Evolutionary conservation across 2,113 vertebrate genomes (phyloP), one percentile per base, ranked within the genome.

Genomic region (Dicentrarchus labrax): DNA sequence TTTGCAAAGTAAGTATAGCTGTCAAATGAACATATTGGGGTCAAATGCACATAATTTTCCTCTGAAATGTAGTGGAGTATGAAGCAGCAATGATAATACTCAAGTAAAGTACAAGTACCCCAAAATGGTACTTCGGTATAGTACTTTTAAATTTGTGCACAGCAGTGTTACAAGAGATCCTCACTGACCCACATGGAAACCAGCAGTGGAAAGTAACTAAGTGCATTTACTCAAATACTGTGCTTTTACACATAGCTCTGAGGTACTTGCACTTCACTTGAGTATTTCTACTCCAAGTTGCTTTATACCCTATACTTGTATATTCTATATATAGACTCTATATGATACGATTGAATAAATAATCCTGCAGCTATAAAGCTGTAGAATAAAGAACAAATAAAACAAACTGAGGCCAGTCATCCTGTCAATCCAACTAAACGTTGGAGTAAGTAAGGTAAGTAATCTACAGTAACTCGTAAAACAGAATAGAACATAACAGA

Each of bases 341-440:
- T 36, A 15, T n/a, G 17, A 77, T 36, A 7, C 47, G 11, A 57
- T n/a, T 77, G 39, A 17, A 21, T 8, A 47, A 4, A 13, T 13
- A 47, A 13, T 47, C 11, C 13, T 13, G 9, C 45, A 47, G 45
- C 45, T 47, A 13, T 47, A 13, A 60, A 66, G 17, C 22, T 30
- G 74, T 22, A 11, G 19, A 77, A 77, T 48, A 22, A 67, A 56
- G 17, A 43, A 53, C 7, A 76, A 53, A 41, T 12, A 43, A 65
- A 21, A 67, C n/a, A 22, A 68, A 39, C n/a, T 19, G 21, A 68
- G 13, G 7, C 41, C 8, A 6, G 17, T n/a, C 30, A 6, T 9
- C 19, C 45, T 12, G 19, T 62, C 17, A 15, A 19, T 45, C 22
- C 30, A 30, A 30, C 30, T 30, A 30, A 30, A 30, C 30, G 30